A percentile compares a stretch with the other conserved stretches of the same genome.
phyloP scores from a whole-genome alignment of 2,113 vertebrate genomes.

The Ictidomys tridecemlineatus region DNA sequence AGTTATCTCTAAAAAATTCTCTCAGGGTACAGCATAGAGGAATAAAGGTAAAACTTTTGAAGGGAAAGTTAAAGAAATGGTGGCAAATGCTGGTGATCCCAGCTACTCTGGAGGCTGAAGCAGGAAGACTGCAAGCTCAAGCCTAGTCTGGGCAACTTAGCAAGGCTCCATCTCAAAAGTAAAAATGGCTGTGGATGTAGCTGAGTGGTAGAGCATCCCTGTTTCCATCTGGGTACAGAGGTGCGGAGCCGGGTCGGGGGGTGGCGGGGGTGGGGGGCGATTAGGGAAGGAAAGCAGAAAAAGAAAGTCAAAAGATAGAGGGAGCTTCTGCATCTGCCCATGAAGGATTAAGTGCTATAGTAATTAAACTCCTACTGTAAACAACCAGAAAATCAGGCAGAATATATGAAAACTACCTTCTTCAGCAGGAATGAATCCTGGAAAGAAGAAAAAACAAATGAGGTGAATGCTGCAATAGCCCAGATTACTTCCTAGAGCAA shows the following conservation, averaged over 20 bases:
- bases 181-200: neutral
- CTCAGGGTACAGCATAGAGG: neutral
- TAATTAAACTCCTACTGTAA: neutral
- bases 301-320: too few relatives aligned
- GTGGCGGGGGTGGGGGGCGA: too few relatives aligned
- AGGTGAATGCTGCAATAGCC: neutral
- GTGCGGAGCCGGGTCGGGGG: too few relatives aligned
- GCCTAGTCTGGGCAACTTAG: neutral
- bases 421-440: neutral
- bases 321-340: neutral
- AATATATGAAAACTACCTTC: neutral
- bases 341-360: neutral
- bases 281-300: neutral
- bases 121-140: neutral
- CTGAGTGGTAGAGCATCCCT: neutral
- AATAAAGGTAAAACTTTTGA: slow-evolving; percentile 19
- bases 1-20: neutral
- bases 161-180: neutral
- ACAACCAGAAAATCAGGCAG: neutral
- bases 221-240: neutral
- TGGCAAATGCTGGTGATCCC: neutral
- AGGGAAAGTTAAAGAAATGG: neutral
- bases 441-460: neutral
- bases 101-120: neutral
- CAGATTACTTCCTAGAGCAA: neutral